These are phyloP conservation scores for Poecile atricapillus DNA, from an alignment of 2,113 vertebrate genomes.

Conservation along the genomic window DNA sequence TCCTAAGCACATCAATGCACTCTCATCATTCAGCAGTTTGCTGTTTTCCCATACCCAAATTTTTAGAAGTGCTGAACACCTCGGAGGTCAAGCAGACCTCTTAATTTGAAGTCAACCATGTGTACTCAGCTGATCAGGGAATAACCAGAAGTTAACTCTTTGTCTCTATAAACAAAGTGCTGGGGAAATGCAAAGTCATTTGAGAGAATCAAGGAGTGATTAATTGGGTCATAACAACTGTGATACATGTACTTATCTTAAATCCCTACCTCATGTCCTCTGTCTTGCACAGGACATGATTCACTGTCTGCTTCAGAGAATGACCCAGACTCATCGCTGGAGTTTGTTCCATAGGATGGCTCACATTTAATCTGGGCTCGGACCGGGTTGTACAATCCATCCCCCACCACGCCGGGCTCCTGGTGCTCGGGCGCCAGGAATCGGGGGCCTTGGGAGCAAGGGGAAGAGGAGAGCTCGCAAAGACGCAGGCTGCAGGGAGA, in stretches of 20 bases:
- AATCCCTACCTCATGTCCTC: slow-evolving; percentile 92
- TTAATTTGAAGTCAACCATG: background rate
- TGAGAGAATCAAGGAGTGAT: slow-evolving; percentile 16
- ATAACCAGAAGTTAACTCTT: background rate
- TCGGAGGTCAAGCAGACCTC: background rate
- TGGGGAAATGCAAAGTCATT: slow-evolving; percentile 15
- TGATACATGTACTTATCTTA: slow-evolving; percentile 61
- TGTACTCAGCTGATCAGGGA: background rate
- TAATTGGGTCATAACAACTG: slow-evolving; percentile 14
- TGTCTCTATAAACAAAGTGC: background rate
- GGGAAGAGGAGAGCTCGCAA: slow-evolving; percentile 97
- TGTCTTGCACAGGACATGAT: slow-evolving; percentile 93
- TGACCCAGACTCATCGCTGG: slow-evolving; percentile 97
- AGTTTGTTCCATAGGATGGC: slow-evolving; percentile 98
- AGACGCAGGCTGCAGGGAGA: slow-evolving; percentile 97
- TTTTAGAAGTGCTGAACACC: background rate
- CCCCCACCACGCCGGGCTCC: slow-evolving; percentile 83
- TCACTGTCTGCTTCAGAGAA: slow-evolving; percentile 99
- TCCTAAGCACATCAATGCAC: background rate
- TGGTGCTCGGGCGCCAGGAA: slow-evolving; percentile 89
- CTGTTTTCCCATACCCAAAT: background rate
- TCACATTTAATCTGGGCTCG: slow-evolving; percentile 98
- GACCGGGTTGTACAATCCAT: slow-evolving; percentile 84
- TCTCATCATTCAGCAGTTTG: background rate
- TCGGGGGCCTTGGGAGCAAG: slow-evolving; percentile 90